A percentile compares a stretch with the other conserved stretches of the same genome.
Conservation (phyloP, 2,888 invertebrate genomes). For the Gryllus longicercus region DNA sequence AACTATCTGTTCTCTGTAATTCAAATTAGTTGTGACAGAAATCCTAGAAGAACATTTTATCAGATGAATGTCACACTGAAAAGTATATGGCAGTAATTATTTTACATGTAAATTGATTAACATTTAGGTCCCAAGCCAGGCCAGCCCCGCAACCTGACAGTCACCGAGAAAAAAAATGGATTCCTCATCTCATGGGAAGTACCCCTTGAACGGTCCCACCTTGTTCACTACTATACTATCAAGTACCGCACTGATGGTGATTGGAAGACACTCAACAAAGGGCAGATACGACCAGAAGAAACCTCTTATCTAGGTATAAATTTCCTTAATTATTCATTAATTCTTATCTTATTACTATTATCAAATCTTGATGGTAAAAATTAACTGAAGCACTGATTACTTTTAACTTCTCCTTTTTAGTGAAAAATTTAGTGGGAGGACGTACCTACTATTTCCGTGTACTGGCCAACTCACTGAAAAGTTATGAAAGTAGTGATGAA, state of each 20-base stretch:
- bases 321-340: background rate
- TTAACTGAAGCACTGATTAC: background rate
- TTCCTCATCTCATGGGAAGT: constrained; percentile 88
- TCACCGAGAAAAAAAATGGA: constrained; percentile 83
- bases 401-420: constrained; percentile 51
- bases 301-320: constrained; percentile 76
- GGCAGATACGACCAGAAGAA: constrained; percentile 78
- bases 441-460: constrained; percentile 90
- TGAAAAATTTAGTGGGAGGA: constrained; percentile 87
- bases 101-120: background rate
- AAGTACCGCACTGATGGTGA: constrained; percentile 86
- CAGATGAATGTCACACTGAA: no score
- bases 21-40: no score
- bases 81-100: background rate
- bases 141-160: constrained; percentile 84
- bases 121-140: constrained; percentile 85
- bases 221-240: constrained; percentile 85
- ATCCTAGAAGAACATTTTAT: no score
- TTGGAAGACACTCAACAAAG: constrained; percentile 85
- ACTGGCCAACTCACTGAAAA: constrained; percentile 80
- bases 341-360: constrained; percentile 5
- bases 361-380: background rate
- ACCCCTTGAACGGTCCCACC: constrained; percentile 73
- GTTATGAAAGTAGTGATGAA: constrained; percentile 82
- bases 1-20: no score